A percentile compares a stretch with the other conserved stretches of the same genome.
Evolutionary conservation across 2,888 invertebrate species (phyloP).

Genomic region (Cartodere bifasciata): DNA sequence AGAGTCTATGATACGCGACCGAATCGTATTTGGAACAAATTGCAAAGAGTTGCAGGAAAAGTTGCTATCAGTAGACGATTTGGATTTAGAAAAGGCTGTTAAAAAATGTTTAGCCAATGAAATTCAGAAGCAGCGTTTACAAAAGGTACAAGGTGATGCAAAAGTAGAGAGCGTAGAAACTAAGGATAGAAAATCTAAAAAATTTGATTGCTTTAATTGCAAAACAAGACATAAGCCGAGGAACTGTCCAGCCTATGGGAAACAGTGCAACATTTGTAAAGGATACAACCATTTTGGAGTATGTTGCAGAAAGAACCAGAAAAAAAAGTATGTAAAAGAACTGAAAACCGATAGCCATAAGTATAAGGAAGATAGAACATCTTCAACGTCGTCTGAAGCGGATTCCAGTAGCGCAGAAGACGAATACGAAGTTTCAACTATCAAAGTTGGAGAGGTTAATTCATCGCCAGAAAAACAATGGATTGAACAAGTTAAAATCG

Average conservation of each 20-base stretch:
- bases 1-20: slow-evolving; percentile 13
- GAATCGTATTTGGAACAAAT: slow-evolving; percentile 13
- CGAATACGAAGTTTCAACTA: background rate
- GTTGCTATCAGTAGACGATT: slow-evolving; percentile 9
- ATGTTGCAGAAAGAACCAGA: slow-evolving; percentile 5
- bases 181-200: background rate
- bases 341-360: background rate
- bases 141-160: slow-evolving; percentile 5
- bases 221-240: background rate
- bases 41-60: slow-evolving; percentile 14
- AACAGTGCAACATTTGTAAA: slow-evolving; percentile 2
- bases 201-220: slow-evolving; percentile 2
- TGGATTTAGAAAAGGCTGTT: slow-evolving; percentile 5
- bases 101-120: slow-evolving; percentile 3
- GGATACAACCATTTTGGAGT: slow-evolving; percentile 1
- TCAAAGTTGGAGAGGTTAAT: background rate
- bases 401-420: background rate
- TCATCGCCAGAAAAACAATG: slow-evolving; percentile 1
- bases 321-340: too few relatives aligned
- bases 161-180: background rate
- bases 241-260: slow-evolving; percentile 3
- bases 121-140: slow-evolving; percentile 4
- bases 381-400: background rate
- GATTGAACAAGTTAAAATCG: slow-evolving; percentile 9
- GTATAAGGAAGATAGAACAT: background rate